Base-by-base conservation (phyloP, 2,888 invertebrate species). In the Hipparchia sbordonii region DNA sequence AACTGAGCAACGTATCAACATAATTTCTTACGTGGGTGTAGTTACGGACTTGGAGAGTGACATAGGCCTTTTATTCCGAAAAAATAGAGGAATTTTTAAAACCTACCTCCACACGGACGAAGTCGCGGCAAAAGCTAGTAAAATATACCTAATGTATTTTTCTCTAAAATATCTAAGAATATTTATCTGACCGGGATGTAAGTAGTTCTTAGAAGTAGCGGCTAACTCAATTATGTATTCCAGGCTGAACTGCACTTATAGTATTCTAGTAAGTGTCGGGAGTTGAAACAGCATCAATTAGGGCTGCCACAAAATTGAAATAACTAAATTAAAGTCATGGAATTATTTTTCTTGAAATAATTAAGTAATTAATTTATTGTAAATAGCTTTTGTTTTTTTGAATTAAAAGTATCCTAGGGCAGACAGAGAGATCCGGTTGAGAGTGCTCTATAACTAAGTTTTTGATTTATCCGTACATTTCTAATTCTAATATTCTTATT, bases 161-260 rank as follows among this genome's bases (percentile, higher is more conserved):
- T 67, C 45, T 57, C 57, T 67, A 67, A 67, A 54, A 57, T 67
- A 33, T 56, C 13, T 54, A 39, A 46, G 13, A 57, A 67, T 67
- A 67, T 56, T 67, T 61, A 69, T 69, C 69, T n/a, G 51, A 61
- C 33, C 52, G 60, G 61, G 61, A 61, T 69, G 52, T 69, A 57
- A 70, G 70, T 66, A 70, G 72, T 77, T 77, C 77, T 75, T 39
- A 70, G 77, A 77, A 77, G 75, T 74, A 77, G 75, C 77, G 77
- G 77, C 75, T 73, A 68, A 70, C 72, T 72, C 57, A 74, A 74
- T 77, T 74, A 72, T 69, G 73, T 75, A 77, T 77, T 77, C 75
- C 77, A 65, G 75, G 70, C 67, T 72, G 62, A 73, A 77, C 75
- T 73, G 62, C 72, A 72, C 75, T 77, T 75, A 74, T 73, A 73